Evolutionary conservation across 2,888 invertebrate species (phyloP), one percentile per base, ranked within the genome.

Genomic region (Tillus elongatus): DNA sequence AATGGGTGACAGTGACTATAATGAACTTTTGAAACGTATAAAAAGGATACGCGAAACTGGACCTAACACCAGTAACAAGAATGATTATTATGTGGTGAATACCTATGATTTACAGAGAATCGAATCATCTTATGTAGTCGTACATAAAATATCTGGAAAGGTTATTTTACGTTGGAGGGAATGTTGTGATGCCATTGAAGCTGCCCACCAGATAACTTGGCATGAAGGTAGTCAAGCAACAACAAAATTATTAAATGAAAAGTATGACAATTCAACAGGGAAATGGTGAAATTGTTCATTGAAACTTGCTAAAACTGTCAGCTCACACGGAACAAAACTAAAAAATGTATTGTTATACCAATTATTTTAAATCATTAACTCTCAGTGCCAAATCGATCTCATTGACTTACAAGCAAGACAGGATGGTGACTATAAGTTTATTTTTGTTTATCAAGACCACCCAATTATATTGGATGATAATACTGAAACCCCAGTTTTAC

Each of bases 341-440:
- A 19, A 19, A 19, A 19, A 19, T 6, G 24, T n/a, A 19, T 19
- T 19, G 24, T 19, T 19, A n/a, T 19, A 8, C 24, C 24, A 19
- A 19, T 19, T 19, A n/a, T 19, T 19, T 19, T n/a, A 19, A 19
- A 19, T 19, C 24, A 19, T 19, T 19, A 19, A 19, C 24, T 19
- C 24, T 19, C 24, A n/a, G 24, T 19, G 24, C 24, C 24, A 19
- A 19, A 19, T 19, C n/a, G 24, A 19, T 19, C 24, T 19, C n/a
- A 19, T 19, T n/a, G 24, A 19, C 24, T 19, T 19, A 19, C 24
- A 19, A 19, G n/a, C 24, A 8, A 19, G 24, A 19, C 24, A 6
- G 24, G 24, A 19, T 19, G 24, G 24, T 19, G 24, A 19, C 24
- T 19, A 19, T n/a, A 19, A 19, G 24, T 19, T 19, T 19, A 19